Evolutionary conservation across 2,888 invertebrate species (phyloP).

Genomic region (Augiades crinisus): DNA sequence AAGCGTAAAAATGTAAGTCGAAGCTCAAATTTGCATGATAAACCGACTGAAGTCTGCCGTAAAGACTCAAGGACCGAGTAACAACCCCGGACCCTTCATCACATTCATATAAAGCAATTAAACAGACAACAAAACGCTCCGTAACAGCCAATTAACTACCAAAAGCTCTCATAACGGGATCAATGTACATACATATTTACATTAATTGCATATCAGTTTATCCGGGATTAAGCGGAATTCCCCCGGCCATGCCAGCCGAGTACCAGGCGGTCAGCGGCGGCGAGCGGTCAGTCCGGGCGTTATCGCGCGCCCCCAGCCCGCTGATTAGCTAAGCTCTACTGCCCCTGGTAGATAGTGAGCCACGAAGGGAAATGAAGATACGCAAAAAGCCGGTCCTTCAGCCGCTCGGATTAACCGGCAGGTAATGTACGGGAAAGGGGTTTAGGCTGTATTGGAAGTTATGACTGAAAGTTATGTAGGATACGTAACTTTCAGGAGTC

Average conservation of each 20-base stretch:
- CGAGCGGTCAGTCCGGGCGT: constrained; percentile 59
- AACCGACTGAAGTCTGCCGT: too few relatives aligned
- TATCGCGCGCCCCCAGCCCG: constrained; percentile 59
- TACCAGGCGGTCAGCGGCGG: constrained; percentile 58
- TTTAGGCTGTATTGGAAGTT: constrained; percentile 5
- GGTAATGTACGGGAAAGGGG: not conserved
- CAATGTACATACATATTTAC: too few relatives aligned
- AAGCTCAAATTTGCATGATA: too few relatives aligned
- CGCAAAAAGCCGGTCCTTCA: constrained; percentile 36
- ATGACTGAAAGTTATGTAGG: not conserved
- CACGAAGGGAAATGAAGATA: constrained; percentile 44
- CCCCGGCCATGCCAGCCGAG: constrained; percentile 43
- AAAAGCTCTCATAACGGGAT: constrained; percentile 4
- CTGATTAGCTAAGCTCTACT: constrained; percentile 77
- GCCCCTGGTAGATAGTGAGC: constrained; percentile 62
- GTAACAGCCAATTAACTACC: too few relatives aligned
- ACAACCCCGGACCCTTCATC: too few relatives aligned
- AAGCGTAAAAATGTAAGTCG: too few relatives aligned
- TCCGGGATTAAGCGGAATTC: constrained; percentile 38
- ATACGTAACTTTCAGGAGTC: too few relatives aligned
- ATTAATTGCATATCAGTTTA: not conserved
- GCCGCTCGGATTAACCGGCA: constrained; percentile 23
- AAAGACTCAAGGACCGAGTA: too few relatives aligned
- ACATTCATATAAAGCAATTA: too few relatives aligned
- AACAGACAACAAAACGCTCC: too few relatives aligned